Evolutionary conservation across 2,113 vertebrate species (phyloP), one percentile per base, ranked within the genome.

Genomic region (Tetraodon nigroviridis): DNA sequence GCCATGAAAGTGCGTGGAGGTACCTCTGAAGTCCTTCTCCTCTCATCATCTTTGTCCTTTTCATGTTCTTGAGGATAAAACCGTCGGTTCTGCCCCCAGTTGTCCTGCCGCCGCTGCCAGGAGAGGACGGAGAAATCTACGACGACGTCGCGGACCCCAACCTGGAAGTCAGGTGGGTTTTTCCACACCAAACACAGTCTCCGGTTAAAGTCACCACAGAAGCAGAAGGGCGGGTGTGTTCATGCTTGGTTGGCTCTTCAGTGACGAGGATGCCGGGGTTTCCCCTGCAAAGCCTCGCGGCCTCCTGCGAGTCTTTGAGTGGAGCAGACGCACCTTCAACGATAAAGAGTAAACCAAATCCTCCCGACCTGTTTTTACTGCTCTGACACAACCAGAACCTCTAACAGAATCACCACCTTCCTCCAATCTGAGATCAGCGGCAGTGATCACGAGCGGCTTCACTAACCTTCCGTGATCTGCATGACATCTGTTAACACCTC

Each of bases 221-320:
- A 70, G 56, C 42, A 41, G 22, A 69, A 70, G 56, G 58, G 20
- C 42, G 55, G 19, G 8, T 64, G 2, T 66, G 64, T 71, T 72
- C 29, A 71, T 72, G 20, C 37, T 67, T 62, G 66, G 58, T 80
- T 80, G 81, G 76, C 40, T 71, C 61, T 91, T 58, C 51, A 80
- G 90, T 85, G 7, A 87, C 88, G 80, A 60, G 80, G 91, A 93
- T 74, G 69, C 89, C 77, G 92, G 85, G 88, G 82, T 49, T 69
- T 81, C 64, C 71, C 51, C 66, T 65, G 47, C 63, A 66, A 96
- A 94, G 90, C 75, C 91, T 61, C 90, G 83, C 75, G 80, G 80
- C 68, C 89, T 99, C 87, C 90, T 95, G 86, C 90, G 92, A 91
- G 94, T 88, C 79, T 86, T 95, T 88, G 90, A 90, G 59, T 89